Base-by-base conservation (phyloP, 1,140 invertebrate genomes). In the Drosophila tsacasi region DNA sequence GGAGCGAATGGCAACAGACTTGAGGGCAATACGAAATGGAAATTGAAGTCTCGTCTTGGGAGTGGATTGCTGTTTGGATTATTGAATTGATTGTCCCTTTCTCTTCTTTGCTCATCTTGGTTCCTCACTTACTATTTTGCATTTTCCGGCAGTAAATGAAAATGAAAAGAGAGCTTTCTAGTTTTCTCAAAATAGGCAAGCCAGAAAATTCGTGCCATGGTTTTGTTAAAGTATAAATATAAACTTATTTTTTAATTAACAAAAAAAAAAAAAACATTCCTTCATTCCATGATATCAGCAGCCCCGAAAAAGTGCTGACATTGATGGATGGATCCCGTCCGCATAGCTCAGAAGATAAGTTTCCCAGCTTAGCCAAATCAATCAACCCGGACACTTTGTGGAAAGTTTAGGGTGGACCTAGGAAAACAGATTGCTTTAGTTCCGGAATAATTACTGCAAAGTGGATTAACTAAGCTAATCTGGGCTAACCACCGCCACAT, bases 1-100 rank as follows among this genome's bases (percentile, higher is more conserved):
- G 21, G 30, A 27, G 17, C 19, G n/a, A 50, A 42, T 49, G 57
- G 23, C 62, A 68, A 30, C 19, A 17, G 49, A 27, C 32, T 62
- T 46, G 64, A 23, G 30, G 50, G 15, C n/a, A 58, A 49, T 67
- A 35, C 63, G 50, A 35, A 57, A 71, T 44, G 63, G 35, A 74
- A 79, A 83, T 83, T 57, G 57, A 40, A 80, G 69, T 71, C 61
- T 55, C 32, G 40, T 50, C 55, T 55, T 62, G 72, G 54, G 71
- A 37, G 66, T 60, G 59, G 72, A 81, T 83, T 80, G 42, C 61
- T 46, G 15, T 57, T 78, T 65, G 61, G 46, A 50, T 64, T 65
- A 49, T 68, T 77, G 40, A 76, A 77, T 61, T 61, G 62, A 66
- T 57, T 67, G 40, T 61, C 61, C 54, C 39, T 42, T 25, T 30